Percentiles rank a stretch among this genome's conserved stretches.
Evolutionary conservation across 2,113 vertebrate genomes (phyloP).

Genomic region (Chinchilla lanigera): DNA sequence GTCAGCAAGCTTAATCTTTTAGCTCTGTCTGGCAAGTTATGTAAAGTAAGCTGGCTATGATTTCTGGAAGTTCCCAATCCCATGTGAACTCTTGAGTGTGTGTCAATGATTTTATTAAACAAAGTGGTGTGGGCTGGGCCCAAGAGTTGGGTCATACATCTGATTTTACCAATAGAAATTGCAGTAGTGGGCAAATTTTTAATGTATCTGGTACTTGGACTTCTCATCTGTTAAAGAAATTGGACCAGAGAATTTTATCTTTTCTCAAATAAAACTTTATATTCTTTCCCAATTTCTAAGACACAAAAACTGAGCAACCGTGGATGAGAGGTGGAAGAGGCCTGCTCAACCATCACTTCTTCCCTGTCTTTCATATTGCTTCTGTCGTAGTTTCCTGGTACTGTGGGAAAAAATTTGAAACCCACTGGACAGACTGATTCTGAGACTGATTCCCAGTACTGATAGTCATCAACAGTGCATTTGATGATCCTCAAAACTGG

Average conservation of each 20-base stretch:
- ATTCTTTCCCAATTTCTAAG: not conserved
- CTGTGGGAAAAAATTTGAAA: not conserved
- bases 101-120: not conserved
- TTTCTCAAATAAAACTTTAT: conserved; percentile 11
- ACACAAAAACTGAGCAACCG: not conserved
- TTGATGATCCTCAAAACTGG: not conserved
- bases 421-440: not conserved
- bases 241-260: conserved; percentile 12
- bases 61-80: not conserved
- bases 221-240: not conserved
- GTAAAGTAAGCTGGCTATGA: not conserved
- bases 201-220: not conserved
- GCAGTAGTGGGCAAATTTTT: not conserved
- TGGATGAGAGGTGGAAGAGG: not conserved
- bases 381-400: not conserved
- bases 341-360: not conserved
- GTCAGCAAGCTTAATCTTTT: not conserved
- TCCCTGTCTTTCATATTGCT: not conserved
- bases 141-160: not conserved
- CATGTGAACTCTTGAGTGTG: not conserved
- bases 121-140: not conserved
- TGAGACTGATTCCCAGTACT: not conserved
- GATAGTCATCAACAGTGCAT: not conserved
- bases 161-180: not conserved
- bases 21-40: not conserved